These are phyloP conservation scores for Matsumyia berberina DNA, from an alignment of 2,888 invertebrate species.

Conservation along the genomic window DNA sequence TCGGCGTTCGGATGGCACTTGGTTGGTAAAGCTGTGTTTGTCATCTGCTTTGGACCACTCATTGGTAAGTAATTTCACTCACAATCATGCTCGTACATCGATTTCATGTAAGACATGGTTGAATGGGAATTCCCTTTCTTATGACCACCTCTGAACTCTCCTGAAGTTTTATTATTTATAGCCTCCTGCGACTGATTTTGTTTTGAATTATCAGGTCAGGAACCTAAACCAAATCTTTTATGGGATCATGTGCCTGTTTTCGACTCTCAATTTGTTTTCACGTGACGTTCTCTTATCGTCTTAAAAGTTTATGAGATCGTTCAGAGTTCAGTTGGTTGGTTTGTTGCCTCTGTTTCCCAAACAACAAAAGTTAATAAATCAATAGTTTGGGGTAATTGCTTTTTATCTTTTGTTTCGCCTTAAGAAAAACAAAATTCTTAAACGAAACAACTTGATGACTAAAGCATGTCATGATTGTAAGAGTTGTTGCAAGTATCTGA, in stretches of 20 bases:
- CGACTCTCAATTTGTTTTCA: slow-evolving; percentile 8
- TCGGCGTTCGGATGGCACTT: slow-evolving; percentile 91
- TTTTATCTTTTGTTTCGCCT: slow-evolving; percentile 5
- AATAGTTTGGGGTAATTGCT: neutral
- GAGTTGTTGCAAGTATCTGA: too few species aligned
- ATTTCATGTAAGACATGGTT: neutral
- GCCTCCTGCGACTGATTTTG: neutral
- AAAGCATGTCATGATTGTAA: too few species aligned
- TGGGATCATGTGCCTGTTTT: slow-evolving; percentile 21
- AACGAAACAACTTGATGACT: too few species aligned
- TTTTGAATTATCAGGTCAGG: slow-evolving; percentile 37
- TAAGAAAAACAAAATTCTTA: too few species aligned
- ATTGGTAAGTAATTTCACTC: slow-evolving; percentile 85
- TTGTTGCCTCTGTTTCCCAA: neutral
- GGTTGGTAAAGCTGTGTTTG: slow-evolving; percentile 90
- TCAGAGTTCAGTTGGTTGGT: neutral
- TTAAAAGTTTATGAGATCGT: neutral
- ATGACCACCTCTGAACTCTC: neutral
- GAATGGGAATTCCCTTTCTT: neutral
- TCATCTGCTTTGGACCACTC: slow-evolving; percentile 88
- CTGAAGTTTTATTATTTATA: slow-evolving; percentile 1
- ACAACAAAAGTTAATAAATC: slow-evolving; percentile 6
- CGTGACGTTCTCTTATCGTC: slow-evolving; percentile 23
- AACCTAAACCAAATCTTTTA: slow-evolving; percentile 15
- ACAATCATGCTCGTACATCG: too few species aligned